phyloP scores from a whole-genome alignment of 2,797 vertebrate genomes.

The Pempheris klunzingeri region DNA sequence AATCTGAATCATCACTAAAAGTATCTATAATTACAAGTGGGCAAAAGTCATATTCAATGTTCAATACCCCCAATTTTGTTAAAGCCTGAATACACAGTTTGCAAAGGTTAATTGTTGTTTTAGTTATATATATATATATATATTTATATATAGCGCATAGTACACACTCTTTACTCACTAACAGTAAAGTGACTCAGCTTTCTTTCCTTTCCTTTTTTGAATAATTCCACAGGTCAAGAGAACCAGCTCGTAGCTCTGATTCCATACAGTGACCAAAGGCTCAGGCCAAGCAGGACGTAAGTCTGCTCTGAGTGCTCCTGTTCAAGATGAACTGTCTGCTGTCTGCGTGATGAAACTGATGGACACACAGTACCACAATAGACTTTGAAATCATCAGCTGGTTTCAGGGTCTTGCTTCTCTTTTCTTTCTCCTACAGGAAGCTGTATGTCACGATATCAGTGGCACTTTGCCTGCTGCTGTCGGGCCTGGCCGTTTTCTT shows the following conservation, averaged over 20 bases:
- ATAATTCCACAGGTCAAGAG: slow-evolving; percentile 90
- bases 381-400: slow-evolving; percentile 29
- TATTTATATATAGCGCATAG: not conserved
- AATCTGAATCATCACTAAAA: not conserved
- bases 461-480: slow-evolving; percentile 92
- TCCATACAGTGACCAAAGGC: slow-evolving; percentile 97
- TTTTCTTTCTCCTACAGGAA: slow-evolving; percentile 85
- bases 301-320: slow-evolving; percentile 64
- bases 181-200: not conserved
- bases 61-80: no score
- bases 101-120: no score
- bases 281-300: slow-evolving; percentile 97
- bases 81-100: no score
- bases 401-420: slow-evolving; percentile 53
- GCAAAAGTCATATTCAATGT: not conserved
- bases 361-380: not conserved
- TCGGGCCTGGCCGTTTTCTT: slow-evolving; percentile 97
- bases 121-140: no score
- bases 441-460: slow-evolving; percentile 95
- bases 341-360: slow-evolving; percentile 10
- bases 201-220: not conserved
- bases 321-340: not conserved
- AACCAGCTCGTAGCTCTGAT: slow-evolving; percentile 98
- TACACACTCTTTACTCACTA: not conserved
- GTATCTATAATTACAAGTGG: not conserved